Percentiles rank a stretch among this genome's conserved stretches.
phyloP scores from a whole-genome alignment of 2,888 invertebrate genomes.

The Microctonus hyperodae region DNA sequence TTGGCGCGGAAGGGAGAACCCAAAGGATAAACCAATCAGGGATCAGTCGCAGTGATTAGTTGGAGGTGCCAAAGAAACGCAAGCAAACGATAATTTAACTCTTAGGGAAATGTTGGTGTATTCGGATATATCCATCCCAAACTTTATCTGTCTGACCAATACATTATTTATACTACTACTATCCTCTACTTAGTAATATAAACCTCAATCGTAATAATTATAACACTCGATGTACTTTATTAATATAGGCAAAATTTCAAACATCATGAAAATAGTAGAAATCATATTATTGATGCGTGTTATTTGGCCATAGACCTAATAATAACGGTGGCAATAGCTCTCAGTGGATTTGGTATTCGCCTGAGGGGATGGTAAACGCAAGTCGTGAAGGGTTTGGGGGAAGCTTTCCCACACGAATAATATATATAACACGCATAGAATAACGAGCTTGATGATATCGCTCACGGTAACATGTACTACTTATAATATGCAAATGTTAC shows the following conservation, averaged over 20 bases:
- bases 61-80: background rate
- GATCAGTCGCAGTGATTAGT: background rate
- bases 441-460: constrained; percentile 61
- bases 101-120: background rate
- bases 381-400: constrained; percentile 41
- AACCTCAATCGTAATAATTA: background rate
- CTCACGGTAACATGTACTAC: constrained; percentile 59
- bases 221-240: background rate
- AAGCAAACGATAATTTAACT: background rate
- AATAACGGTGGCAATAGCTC: constrained; percentile 43
- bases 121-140: background rate
- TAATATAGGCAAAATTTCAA: background rate
- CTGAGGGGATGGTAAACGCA: constrained; percentile 33
- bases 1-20: too few species aligned
- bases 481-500: constrained; percentile 62
- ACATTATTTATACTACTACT: background rate
- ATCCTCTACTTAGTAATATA: background rate
- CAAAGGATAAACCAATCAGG: background rate
- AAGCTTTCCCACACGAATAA: constrained; percentile 48
- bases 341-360: constrained; percentile 39
- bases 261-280: constrained; percentile 24
- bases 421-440: constrained; percentile 50
- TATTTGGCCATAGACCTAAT: constrained; percentile 28
- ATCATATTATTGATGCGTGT: constrained; percentile 31
- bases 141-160: background rate